Evolutionary conservation across 2,888 invertebrate species (phyloP).

Genomic region (Dolichopus griseipennis): DNA sequence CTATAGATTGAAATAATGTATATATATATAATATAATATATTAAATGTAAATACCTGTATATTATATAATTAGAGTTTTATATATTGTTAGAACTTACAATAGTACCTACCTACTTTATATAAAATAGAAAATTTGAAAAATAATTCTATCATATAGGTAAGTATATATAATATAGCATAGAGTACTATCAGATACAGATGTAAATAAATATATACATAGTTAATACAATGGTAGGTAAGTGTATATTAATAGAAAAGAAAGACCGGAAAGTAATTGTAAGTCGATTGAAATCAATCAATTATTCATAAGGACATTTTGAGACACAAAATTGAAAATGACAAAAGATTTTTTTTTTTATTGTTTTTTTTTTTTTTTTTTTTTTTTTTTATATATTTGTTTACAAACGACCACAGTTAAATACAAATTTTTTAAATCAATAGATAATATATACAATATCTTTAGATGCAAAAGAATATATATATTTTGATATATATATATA

Average conservation of each 20-base stretch:
- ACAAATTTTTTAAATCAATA: neutral
- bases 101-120: no score
- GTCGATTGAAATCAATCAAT: constrained; percentile 9
- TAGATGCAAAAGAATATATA: neutral
- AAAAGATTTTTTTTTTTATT: neutral
- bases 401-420: neutral
- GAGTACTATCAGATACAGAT: no score
- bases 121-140: neutral
- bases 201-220: neutral
- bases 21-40: no score
- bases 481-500: no score
- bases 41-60: no score
- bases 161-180: neutral
- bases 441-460: no score
- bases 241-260: neutral
- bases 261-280: constrained; percentile 3
- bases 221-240: neutral
- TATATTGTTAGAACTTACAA: no score
- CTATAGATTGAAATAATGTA: no score
- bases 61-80: no score
- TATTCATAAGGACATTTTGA: constrained; percentile 10
- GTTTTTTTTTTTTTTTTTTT: no score
- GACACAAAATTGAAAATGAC: constrained; percentile 3
- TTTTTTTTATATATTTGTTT: neutral
- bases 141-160: neutral